Conservation (phyloP, 1,140 invertebrate genomes). For the Drosophila punjabiensis region DNA sequence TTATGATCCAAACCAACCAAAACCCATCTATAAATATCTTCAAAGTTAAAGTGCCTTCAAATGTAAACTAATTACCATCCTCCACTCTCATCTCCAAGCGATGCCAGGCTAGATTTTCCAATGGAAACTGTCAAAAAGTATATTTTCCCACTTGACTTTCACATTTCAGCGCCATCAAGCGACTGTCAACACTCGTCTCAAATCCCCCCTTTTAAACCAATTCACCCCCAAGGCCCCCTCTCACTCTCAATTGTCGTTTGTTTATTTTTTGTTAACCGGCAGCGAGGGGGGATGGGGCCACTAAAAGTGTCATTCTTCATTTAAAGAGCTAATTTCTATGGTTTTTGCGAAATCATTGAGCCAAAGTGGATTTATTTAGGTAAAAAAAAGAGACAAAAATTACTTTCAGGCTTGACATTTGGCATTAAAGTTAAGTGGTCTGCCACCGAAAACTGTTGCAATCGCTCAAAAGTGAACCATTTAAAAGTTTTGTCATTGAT, state of each 20-base stretch:
- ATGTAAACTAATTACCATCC: constrained; percentile 24
- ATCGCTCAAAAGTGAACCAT: constrained; percentile 70
- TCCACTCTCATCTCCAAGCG: not conserved
- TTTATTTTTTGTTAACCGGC: constrained; percentile 8
- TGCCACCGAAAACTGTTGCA: constrained; percentile 51
- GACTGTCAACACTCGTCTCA: constrained; percentile 62
- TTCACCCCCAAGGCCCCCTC: constrained; percentile 5
- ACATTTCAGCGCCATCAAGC: constrained; percentile 64
- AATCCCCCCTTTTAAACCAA: constrained; percentile 4
- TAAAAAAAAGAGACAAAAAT: constrained; percentile 32
- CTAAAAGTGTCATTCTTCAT: constrained; percentile 78
- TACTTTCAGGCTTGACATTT: constrained; percentile 58
- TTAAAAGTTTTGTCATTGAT: constrained; percentile 77
- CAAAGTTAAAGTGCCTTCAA: not conserved
- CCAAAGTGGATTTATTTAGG: constrained; percentile 31
- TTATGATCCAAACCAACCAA: not conserved
- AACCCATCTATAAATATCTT: not conserved
- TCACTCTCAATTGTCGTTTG: constrained; percentile 45
- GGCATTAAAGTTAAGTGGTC: constrained; percentile 72
- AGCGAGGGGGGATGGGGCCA: constrained; percentile 27
- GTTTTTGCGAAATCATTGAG: constrained; percentile 48
- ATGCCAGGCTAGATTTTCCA: not conserved
- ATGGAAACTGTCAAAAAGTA: constrained; percentile 42
- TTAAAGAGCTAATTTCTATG: constrained; percentile 69
- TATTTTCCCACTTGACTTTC: constrained; percentile 56